phyloP scores from a whole-genome alignment of 2,888 invertebrate species.

The Aelia acuminata region DNA sequence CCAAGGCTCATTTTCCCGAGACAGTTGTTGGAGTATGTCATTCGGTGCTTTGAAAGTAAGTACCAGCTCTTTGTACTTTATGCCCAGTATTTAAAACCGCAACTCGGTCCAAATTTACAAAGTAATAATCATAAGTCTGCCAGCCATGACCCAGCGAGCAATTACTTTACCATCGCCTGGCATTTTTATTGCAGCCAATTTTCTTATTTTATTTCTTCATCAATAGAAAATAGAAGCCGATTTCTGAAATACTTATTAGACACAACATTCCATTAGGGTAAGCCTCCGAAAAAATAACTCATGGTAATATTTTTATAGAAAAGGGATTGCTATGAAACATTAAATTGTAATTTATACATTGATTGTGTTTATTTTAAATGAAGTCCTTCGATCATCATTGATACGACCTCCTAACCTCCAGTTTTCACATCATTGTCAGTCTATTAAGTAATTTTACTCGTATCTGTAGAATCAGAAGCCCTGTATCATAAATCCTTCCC shows the following conservation, averaged over 20 bases:
- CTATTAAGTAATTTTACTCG: too few relatives aligned
- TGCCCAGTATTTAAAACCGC: constrained; percentile 36
- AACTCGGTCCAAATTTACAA: constrained; percentile 41
- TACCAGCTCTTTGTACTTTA: constrained; percentile 41
- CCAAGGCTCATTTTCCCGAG: neutral
- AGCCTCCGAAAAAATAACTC: too few relatives aligned
- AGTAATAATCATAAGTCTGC: constrained; percentile 48
- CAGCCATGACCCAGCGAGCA: neutral
- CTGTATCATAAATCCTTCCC: too few relatives aligned
- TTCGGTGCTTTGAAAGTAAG: constrained; percentile 27
- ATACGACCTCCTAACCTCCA: too few relatives aligned
- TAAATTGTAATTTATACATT: too few relatives aligned
- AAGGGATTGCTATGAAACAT: too few relatives aligned
- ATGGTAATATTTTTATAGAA: too few relatives aligned
- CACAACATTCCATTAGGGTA: neutral
- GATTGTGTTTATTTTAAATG: too few relatives aligned
- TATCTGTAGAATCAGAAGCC: too few relatives aligned
- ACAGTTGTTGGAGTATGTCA: constrained; percentile 46
- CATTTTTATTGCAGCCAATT: neutral
- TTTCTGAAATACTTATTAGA: neutral
- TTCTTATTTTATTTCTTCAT: constrained; percentile 37
- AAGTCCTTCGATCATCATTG: too few relatives aligned
- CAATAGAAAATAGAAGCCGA: neutral
- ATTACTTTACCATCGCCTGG: neutral
- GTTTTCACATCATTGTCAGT: too few relatives aligned